Evolutionary conservation across 2,113 vertebrate species (phyloP).

Genomic region (Nyctereutes procyonoides): DNA sequence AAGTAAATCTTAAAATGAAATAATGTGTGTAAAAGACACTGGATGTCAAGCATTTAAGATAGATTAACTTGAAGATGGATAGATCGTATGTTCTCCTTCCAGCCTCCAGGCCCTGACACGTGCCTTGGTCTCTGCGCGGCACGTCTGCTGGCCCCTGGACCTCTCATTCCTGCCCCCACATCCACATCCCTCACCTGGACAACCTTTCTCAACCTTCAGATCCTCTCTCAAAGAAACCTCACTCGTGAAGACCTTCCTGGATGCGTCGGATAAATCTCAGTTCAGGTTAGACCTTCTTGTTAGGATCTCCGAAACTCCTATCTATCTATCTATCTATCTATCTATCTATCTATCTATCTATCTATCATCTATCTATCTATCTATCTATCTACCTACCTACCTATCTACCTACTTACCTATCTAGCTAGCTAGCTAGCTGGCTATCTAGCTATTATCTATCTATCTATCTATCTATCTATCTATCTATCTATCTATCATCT

Average conservation of each 20-base stretch:
- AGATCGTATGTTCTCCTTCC: not conserved
- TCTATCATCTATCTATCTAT: too few species aligned
- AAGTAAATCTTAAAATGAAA: conserved; percentile 42
- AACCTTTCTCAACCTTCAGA: not conserved
- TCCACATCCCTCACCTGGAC: not conserved
- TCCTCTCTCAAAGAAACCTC: not conserved
- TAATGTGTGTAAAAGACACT: not conserved
- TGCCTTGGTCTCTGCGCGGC: not conserved
- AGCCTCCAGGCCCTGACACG: not conserved
- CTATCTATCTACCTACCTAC: too few species aligned
- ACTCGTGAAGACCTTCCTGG: not conserved
- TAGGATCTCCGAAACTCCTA: not conserved
- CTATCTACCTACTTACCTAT: too few species aligned
- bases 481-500: too few species aligned
- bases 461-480: too few species aligned
- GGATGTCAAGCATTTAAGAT: not conserved
- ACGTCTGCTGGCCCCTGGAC: not conserved
- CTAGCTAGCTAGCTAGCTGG: too few species aligned
- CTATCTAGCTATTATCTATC: too few species aligned
- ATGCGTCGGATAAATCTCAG: not conserved
- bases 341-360: too few species aligned
- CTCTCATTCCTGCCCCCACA: not conserved
- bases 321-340: too few species aligned
- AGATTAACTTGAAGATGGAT: not conserved
- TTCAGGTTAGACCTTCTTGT: not conserved